phyloP scores from a whole-genome alignment of 1,140 invertebrate species.

The Meloidogyne chitwoodi region DNA sequence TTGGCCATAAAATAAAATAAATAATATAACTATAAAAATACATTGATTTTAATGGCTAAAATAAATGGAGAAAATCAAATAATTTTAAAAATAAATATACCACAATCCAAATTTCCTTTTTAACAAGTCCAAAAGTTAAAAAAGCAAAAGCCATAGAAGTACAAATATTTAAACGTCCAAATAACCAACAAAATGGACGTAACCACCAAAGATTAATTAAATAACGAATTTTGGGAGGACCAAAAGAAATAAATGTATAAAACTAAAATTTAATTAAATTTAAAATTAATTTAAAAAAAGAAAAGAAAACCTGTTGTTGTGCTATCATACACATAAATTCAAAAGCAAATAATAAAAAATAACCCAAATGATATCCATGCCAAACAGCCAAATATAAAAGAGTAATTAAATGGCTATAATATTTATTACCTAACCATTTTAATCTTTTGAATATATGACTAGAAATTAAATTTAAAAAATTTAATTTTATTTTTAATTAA shows the following conservation, averaged over 20 bases:
- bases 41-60: slow-evolving; percentile 52
- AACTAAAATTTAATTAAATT: slow-evolving; percentile 36
- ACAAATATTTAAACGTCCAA: slow-evolving; percentile 49
- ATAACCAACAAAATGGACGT: slow-evolving; percentile 51
- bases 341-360: slow-evolving; percentile 63
- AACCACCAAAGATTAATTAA: slow-evolving; percentile 26
- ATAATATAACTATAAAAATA: slow-evolving; percentile 55
- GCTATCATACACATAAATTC: slow-evolving; percentile 61
- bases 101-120: slow-evolving; percentile 57
- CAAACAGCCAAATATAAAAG: slow-evolving; percentile 63
- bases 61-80: slow-evolving; percentile 4
- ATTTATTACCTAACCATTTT: slow-evolving; percentile 62
- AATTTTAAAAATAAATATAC: slow-evolving; percentile 26
- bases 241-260: slow-evolving; percentile 46
- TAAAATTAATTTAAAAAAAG: slow-evolving; percentile 6
- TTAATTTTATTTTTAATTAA: neutral
- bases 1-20: slow-evolving; percentile 55
- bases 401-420: slow-evolving; percentile 61
- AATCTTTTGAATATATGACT: slow-evolving; percentile 64
- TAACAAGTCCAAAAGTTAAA: slow-evolving; percentile 57
- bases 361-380: slow-evolving; percentile 64
- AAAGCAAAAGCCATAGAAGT: slow-evolving; percentile 59
- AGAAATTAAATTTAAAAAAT: slow-evolving; percentile 36
- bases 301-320: slow-evolving; percentile 48
- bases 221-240: slow-evolving; percentile 45